Conservation (phyloP, 2,797 vertebrate genomes). For the Leucoraja ocellata region DNA sequence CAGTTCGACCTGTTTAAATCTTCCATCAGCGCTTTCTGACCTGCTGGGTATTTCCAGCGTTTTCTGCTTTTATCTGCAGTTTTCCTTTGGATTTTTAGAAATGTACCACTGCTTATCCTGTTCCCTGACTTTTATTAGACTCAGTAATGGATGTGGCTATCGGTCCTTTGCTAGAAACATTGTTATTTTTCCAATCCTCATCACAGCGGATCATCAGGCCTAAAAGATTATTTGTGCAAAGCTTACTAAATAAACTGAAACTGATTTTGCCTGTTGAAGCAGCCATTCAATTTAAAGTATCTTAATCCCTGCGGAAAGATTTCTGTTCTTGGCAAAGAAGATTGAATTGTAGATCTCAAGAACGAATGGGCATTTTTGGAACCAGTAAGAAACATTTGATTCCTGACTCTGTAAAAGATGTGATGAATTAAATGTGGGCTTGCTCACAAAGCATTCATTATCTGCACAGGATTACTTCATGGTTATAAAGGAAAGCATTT, state of each 20-base stretch:
- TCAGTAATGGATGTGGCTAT: neutral
- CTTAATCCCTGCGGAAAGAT: neutral
- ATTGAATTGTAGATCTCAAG: slow-evolving; percentile 1
- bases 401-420: neutral
- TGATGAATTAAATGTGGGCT: neutral
- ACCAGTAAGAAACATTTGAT: neutral
- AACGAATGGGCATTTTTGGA: neutral
- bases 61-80: too few relatives aligned
- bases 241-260: neutral
- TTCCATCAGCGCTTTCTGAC: too few relatives aligned
- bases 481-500: slow-evolving; percentile 18
- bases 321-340: neutral
- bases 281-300: neutral
- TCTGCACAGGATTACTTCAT: slow-evolving; percentile 21
- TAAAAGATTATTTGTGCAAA: slow-evolving; percentile 28
- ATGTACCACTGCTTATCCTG: neutral
- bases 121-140: too few relatives aligned
- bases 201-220: neutral
- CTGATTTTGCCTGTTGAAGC: neutral
- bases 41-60: too few relatives aligned
- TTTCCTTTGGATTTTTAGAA: too few relatives aligned
- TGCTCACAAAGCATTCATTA: slow-evolving; percentile 28
- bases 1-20: too few relatives aligned
- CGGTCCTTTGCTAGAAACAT: too few relatives aligned
- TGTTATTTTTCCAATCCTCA: neutral